Conservation (phyloP, 2,113 vertebrate species). For the Phrynocephalus versicolor region DNA sequence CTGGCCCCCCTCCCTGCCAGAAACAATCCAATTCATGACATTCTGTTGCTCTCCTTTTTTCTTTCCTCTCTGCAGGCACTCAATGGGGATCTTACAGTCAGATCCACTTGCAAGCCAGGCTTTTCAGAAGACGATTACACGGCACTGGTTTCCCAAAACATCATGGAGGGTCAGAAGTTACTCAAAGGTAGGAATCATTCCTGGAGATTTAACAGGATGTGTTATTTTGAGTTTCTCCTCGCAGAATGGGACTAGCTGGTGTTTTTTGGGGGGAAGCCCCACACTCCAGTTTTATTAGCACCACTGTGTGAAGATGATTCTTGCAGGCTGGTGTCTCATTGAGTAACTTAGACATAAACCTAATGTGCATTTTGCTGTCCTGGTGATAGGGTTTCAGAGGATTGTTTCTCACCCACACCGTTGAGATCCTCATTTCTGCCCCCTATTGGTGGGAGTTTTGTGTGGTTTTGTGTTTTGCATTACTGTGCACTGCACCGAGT, state of each 20-base stretch:
- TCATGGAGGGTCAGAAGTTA: constrained; percentile 79
- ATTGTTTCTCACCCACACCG: neutral
- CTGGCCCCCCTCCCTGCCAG: rapidly evolving
- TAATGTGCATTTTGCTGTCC: constrained; percentile 39
- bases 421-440: constrained; percentile 41
- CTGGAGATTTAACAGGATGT: constrained; percentile 39
- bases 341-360: constrained; percentile 44
- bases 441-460: constrained; percentile 46
- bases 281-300: constrained; percentile 43
- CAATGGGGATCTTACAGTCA: constrained; percentile 73
- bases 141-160: constrained; percentile 70
- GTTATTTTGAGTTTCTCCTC: neutral
- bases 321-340: constrained; percentile 41
- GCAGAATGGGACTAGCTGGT: constrained; percentile 35
- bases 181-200: constrained; percentile 78
- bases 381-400: constrained; percentile 42
- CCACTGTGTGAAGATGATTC: constrained; percentile 34
- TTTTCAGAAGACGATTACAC: constrained; percentile 79
- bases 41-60: constrained; percentile 13
- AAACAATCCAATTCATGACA: constrained; percentile 29
- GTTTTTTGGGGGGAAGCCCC: neutral
- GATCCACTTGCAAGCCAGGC: constrained; percentile 76
- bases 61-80: constrained; percentile 71
- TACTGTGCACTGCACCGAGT: neutral
- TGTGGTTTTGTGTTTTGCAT: constrained; percentile 2